These are phyloP conservation scores for Clarias pachynema DNA, from an alignment of 2,797 vertebrate species.

Conservation along the genomic window DNA sequence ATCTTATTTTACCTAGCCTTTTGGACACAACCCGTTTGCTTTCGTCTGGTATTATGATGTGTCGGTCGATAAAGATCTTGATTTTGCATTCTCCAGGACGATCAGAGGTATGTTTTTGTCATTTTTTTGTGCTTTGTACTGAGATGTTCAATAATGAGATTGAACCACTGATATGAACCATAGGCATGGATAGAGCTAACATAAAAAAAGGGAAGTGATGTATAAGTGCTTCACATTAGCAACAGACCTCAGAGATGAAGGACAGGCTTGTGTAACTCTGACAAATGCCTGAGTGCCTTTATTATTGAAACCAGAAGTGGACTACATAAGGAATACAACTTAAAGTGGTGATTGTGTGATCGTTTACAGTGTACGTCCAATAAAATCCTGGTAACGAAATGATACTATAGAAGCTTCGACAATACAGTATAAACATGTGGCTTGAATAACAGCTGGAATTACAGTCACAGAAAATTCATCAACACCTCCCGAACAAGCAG, in stretches of 20 bases:
- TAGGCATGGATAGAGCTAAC: background rate
- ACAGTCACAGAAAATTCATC: background rate
- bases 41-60: background rate
- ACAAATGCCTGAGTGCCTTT: constrained; percentile 13
- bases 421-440: background rate
- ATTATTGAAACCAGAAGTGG: constrained; percentile 12
- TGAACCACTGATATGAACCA: background rate
- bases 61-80: background rate
- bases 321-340: background rate
- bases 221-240: constrained; percentile 8
- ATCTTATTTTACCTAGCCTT: background rate
- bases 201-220: background rate
- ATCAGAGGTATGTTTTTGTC: background rate
- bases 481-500: background rate
- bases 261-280: constrained; percentile 19
- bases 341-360: background rate
- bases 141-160: background rate
- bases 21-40: background rate
- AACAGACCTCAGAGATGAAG: background rate
- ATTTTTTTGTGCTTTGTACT: background rate
- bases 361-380: too few relatives aligned
- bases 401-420: background rate
- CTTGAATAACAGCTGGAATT: background rate
- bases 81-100: background rate
- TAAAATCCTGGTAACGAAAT: background rate